Base-by-base conservation (phyloP, 2,888 invertebrate genomes). In the Pseudococcus jackbeardsleyi region DNA sequence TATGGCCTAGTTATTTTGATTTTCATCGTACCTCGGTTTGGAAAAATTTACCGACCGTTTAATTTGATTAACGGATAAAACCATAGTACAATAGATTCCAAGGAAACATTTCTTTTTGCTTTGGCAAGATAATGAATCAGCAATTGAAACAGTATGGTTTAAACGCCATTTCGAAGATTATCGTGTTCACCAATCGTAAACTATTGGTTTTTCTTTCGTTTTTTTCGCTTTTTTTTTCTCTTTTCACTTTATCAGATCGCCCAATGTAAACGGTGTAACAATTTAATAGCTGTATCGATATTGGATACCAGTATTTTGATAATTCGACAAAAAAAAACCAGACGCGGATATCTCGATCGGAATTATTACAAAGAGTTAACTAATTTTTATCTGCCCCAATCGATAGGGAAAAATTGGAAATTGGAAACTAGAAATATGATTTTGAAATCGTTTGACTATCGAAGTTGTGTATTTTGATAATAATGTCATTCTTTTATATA, bases 11-110 rank as follows among this genome's bases (percentile, higher is more conserved):
- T 33, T 72, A 33, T 17, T 26, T 33, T 72, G 72, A 72, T 72
- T 72, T 72, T 39, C 7, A 72, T 15, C 72, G 7, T 72, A 0
- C 33, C 33, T 17, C 72, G 33, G 33, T 9, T 72, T 3, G 72
- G 17, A 72, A 72, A 33, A 72, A 72, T 72, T 72, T 72, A 72
- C 33, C 72, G 72, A 72, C 72, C 72, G 72, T 72, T 72, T 72
- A 33, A 72, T 72, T 72, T 72, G 72, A 72, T 72, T 72, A 72
- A 33, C 33, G 33, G 33, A 33, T 72, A 33, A 33, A 72, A 72
- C 33, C 15, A 64, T 19, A 33, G 17, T 39, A 33, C 72, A 33
- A 72, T 33, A 72, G 72, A 72, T 33, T 72, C 72, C 8, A 8
- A 72, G 72, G 33, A 72, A 72, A 72, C 72, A 17, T 17, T 33